Base-by-base conservation (phyloP, 2,113 vertebrate species). In the Psilopsiagon aurifrons region DNA sequence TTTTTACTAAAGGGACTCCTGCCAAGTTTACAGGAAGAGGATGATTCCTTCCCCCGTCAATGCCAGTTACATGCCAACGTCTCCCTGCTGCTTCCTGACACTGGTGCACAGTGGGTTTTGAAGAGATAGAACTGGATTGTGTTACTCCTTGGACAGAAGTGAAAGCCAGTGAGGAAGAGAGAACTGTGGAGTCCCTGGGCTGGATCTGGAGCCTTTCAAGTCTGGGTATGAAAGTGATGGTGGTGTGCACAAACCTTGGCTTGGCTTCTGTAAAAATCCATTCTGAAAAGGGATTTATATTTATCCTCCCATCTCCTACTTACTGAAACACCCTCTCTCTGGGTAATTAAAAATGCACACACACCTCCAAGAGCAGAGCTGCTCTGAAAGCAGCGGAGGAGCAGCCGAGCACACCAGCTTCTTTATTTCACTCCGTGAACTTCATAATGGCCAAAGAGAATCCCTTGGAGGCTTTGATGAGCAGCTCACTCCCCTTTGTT, bases 21-120 rank as follows among this genome's bases (percentile, higher is more conserved):
- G 64, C 52, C 37, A 77, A 43, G 17, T n/a, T 81, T 24, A 31
- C 8, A 37, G 46, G 41, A 22, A 79, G 33, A 73, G 27, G 59
- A 55, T 14, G 29, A 23, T 23, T 78, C 41, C 47, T 52, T 25
- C 11, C 7, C 18, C 20, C 6, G 0, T 1, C 5, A 13, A 2
- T 6, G 16, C 31, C 28, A 5, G 31, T 33, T 44, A 25, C 10
- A 1, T 14, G 31, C 33, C 10, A 7, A 66, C n/a, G 8, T 23
- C 22, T 54, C 60, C 70, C 43, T 68, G 67, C 41, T 49, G 76
- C 35, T 92, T 92, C 25, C 37, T 15, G 14, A 13, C 9, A 1
- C 8, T 6, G 35, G 27, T 59, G 16, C 44, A 67, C 43, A 39
- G 37, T 10, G 51, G 20, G 86, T 39, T 27, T 17, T 8, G 17